Evolutionary conservation across 2,797 vertebrate species (phyloP).

Genomic region (Eremophila alpestris): DNA sequence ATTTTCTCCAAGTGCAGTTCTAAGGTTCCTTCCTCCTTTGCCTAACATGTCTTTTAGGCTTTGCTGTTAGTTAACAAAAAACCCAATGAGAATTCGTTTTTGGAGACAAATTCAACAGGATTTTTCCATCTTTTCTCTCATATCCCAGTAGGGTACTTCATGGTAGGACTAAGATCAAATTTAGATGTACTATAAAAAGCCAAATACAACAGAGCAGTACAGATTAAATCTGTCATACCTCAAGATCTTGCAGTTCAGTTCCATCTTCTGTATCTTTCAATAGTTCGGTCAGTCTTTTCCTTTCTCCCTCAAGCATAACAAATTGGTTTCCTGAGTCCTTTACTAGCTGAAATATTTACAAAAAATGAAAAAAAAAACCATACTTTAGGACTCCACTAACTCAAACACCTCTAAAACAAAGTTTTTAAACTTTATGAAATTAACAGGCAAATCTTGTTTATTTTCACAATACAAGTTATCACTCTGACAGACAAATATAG

Average conservation of each 20-base stretch:
- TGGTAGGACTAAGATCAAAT: background rate
- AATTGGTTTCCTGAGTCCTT: slow-evolving; percentile 76
- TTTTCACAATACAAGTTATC: background rate
- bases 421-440: background rate
- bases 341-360: slow-evolving; percentile 78
- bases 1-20: background rate
- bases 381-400: background rate
- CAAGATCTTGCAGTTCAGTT: slow-evolving; percentile 61
- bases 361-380: background rate
- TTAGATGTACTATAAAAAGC: background rate
- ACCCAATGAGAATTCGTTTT: background rate
- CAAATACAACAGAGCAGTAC: background rate
- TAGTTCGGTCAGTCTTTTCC: slow-evolving; percentile 83
- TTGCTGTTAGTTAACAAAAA: background rate
- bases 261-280: slow-evolving; percentile 80
- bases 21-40: background rate
- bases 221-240: slow-evolving; percentile 75
- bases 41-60: background rate
- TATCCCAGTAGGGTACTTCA: background rate
- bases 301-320: slow-evolving; percentile 83
- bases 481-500: background rate
- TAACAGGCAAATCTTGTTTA: background rate
- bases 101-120: background rate
- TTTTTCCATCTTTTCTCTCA: background rate
- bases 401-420: background rate